Base-by-base conservation (phyloP, 2,797 vertebrate species). In the Pyrrhura leucotis region DNA sequence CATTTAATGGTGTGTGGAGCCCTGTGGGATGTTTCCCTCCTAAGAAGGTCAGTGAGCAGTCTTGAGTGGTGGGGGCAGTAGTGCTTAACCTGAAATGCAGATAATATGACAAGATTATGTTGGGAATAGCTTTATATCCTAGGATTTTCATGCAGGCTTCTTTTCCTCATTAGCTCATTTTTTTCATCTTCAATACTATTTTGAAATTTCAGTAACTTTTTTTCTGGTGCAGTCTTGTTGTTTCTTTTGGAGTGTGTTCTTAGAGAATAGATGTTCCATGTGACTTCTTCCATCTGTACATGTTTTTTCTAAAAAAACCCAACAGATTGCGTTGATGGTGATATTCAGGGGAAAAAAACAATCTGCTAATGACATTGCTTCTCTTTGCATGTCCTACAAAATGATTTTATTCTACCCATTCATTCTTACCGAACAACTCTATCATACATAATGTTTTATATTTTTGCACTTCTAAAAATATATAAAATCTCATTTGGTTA, bases 241-340 rank as follows among this genome's bases (percentile, higher is more conserved):
- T 86, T 77, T 81, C 85, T 90, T 90, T 93, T 84, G 78, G 61
- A 90, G 88, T 75, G 47, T 59, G 31, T 4, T 5, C 61, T 93
- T 93, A 90, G 18, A 87, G 92, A 92, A 93, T 88, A 89, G 54
- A 80, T 91, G 20, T 81, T 96, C 47, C 79, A 81, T 81, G 58
- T 93, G 88, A 56, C 73, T 93, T 92, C 62, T 91, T 94, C 91
- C 93, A 93, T 93, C 88, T 93, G 88, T 77, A 80, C 50, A n/a
- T 63, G 54, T 9, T 89, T 91, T 92, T 92, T 62, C 56, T 62
- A 71, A 73, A 88, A 93, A 56, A 21, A 3, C 12, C 51, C 40
- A 95, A 65, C 94, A 95, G 79, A 89, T 93, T 95, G 79, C 16
- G 42, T 48, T 91, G 53, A 77, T 83, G 35, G 10, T 83, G 76